A percentile compares a stretch with the other conserved stretches of the same genome.
These are phyloP conservation scores for Zeus faber DNA, from an alignment of 2,113 vertebrate genomes.

Conservation along the genomic window DNA sequence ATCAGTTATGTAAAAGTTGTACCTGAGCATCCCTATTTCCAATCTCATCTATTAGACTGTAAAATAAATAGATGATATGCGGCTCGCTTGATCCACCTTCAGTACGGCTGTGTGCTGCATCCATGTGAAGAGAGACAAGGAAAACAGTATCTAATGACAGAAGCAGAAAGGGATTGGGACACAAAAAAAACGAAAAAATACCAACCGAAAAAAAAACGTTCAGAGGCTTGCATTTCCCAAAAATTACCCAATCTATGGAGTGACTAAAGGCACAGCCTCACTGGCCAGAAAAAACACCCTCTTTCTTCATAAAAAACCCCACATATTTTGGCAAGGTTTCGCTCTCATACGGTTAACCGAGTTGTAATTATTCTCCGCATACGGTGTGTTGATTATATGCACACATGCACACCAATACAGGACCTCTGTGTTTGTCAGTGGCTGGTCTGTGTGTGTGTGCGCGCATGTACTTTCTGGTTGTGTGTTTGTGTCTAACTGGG, in stretches of 20 bases:
- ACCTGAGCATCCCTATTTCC: no score
- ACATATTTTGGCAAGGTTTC: neutral
- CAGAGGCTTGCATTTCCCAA: neutral
- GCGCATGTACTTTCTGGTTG: slow-evolving; percentile 8
- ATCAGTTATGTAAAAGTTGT: no score
- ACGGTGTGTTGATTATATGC: no score
- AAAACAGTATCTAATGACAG: neutral
- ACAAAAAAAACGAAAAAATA: no score
- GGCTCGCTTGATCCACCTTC: no score
- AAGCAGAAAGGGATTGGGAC: neutral
- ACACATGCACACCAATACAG: neutral
- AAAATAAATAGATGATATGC: neutral
- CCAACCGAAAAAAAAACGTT: no score
- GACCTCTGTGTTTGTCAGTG: slow-evolving; percentile 1
- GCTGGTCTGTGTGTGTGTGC: slow-evolving; percentile 4
- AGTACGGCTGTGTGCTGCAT: neutral
- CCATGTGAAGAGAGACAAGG: neutral
- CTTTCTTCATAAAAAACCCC: neutral
- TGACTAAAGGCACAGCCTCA: no score
- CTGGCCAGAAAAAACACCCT: neutral
- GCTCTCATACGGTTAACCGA: no score
- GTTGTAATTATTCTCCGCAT: no score
- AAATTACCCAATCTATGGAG: neutral
- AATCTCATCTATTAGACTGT: neutral
- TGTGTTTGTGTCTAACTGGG: slow-evolving; percentile 9